These are phyloP conservation scores for Ceratothoa steindachneri DNA, from an alignment of 2,888 invertebrate genomes.

Conservation along the genomic window DNA sequence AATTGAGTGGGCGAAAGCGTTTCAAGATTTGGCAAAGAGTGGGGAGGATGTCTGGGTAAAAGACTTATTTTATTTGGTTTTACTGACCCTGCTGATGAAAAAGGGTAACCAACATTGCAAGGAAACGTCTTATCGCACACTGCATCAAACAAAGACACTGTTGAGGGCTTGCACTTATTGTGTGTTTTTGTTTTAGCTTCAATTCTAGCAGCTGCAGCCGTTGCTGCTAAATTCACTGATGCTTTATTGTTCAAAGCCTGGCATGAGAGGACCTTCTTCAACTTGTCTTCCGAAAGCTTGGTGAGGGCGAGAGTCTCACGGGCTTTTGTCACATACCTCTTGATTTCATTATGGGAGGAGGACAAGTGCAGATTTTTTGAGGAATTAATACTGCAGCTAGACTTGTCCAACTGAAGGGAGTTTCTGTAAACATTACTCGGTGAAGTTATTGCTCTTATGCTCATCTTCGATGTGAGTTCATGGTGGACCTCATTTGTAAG, in stretches of 20 bases:
- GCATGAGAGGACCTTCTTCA: not conserved
- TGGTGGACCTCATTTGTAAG: not conserved
- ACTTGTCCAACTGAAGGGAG: not conserved
- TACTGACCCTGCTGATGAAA: not conserved
- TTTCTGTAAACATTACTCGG: not conserved
- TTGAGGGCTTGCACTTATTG: not conserved
- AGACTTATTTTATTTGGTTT: slow-evolving; percentile 12
- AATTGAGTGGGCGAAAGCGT: slow-evolving; percentile 26
- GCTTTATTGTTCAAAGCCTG: not conserved
- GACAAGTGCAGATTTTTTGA: not conserved
- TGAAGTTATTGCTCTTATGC: not conserved
- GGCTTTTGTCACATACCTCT: not conserved
- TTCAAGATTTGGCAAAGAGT: slow-evolving; percentile 3
- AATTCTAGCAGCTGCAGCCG: not conserved
- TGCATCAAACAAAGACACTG: not conserved
- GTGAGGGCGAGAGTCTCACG: not conserved
- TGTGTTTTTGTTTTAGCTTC: not conserved
- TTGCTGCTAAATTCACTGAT: not conserved
- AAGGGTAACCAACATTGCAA: not conserved
- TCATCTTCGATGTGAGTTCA: not conserved
- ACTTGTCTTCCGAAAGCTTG: slow-evolving; percentile 7
- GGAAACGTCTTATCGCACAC: slow-evolving; percentile 3
- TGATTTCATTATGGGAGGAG: not conserved
- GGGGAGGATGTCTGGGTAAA: not conserved
- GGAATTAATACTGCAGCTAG: not conserved